A percentile compares a stretch with the other conserved stretches of the same genome.
Evolutionary conservation across 1,140 invertebrate species (phyloP).

Genomic region (Heliconius nattereri): DNA sequence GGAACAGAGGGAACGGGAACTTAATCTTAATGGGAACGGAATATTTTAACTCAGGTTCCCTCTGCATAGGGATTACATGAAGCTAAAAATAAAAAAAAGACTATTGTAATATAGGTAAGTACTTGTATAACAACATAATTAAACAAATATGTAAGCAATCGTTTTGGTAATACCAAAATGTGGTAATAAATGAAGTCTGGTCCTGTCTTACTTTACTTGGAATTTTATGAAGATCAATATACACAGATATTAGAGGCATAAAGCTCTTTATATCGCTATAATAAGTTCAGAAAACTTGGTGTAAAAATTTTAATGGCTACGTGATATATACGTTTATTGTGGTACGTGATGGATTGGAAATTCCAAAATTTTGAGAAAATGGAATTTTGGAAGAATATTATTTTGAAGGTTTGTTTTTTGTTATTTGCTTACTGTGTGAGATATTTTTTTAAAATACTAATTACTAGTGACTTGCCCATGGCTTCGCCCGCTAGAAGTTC

Average conservation of each 20-base stretch:
- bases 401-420: too few species aligned
- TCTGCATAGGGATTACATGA: too few species aligned
- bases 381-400: too few species aligned
- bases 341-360: neutral
- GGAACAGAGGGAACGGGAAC: too few species aligned
- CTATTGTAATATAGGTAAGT: too few species aligned
- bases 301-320: neutral
- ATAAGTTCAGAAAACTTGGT: neutral
- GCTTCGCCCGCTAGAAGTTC: too few species aligned
- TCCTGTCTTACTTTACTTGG: neutral
- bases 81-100: too few species aligned
- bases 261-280: neutral
- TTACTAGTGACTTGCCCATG: too few species aligned
- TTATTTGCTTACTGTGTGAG: too few species aligned
- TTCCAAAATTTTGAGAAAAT: neutral
- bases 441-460: too few species aligned
- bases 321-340: neutral
- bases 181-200: neutral
- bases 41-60: too few species aligned
- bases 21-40: too few species aligned
- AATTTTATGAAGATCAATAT: neutral
- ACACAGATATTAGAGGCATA: neutral
- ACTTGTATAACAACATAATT: neutral
- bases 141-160: neutral
- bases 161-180: neutral